Base-by-base conservation (phyloP, 1,140 invertebrate genomes). In the Drosophila tristis region DNA sequence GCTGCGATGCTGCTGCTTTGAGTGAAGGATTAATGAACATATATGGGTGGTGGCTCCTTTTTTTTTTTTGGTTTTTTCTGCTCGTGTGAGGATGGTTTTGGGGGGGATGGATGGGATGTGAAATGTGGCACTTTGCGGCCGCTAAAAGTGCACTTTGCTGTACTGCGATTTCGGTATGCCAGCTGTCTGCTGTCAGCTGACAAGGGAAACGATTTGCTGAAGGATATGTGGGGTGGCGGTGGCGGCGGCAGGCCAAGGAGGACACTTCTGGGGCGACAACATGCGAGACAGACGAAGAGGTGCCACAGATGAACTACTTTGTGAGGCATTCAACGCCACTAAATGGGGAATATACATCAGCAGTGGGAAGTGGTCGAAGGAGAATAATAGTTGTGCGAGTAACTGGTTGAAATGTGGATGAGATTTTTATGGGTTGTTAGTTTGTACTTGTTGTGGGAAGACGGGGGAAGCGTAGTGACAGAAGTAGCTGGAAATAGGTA, bases 1-100 rank as follows among this genome's bases (percentile, higher is more conserved):
- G 61, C 55, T 63, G 57, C 43, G 76, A 48, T 53, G 68, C n/a
- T 49, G 70, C 51, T 74, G 77, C 66, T 89, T 89, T 87, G 75
- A 89, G 66, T 79, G 79, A 89, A 73, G 84, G 84, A 87, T 87
- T 87, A 87, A 87, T 87, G 82, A 86, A 86, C 82, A 82, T 31
- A 64, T 70, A 56, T 70, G 50, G 45, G 42, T 50, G 39, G 61
- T 65, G 65, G n/a, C 13, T 39, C 26, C 13, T 26, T 53, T 47
- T 70, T 55, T 23, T 71, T 54, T 23, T 29, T 0, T 39, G 64
- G 49, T 23, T 71, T 54, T 23, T 29, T 0, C 35, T 29, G 29
- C 35, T 31, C 57, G 11, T 16, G 39, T 4, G n/a, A 35, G 50
- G n/a, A 31, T 15, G 13, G 50, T 53, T 11, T n/a, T 31, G 25